Evolutionary conservation across 1,140 invertebrate genomes (phyloP), one percentile per base, ranked within the genome.

Genomic region (Drosophila sp.): DNA sequence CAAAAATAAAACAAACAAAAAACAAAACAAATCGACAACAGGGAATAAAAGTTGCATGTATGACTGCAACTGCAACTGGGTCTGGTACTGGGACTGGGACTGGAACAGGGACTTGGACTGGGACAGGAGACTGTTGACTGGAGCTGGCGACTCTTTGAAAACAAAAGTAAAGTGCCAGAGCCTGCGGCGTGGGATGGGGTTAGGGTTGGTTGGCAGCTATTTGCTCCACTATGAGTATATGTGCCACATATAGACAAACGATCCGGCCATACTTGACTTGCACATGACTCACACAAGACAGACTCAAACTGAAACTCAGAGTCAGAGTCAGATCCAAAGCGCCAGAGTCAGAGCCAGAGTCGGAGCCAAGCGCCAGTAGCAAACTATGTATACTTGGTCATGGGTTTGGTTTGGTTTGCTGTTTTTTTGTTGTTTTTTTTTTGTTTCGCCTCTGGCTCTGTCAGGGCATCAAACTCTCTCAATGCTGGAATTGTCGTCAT

Each of bases 91-190:
- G 60, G 33, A 38, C 60, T 55, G 41, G 32, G 23, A 35, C n/a
- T 30, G 30, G 30, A 4, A 4, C 5, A 27, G 25, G 23, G 3
- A 40, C 25, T 35, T 35, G 29, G 33, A 66, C 66, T 67, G 79
- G 40, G 40, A 62, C 67, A 66, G 65, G 7, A n/a, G 44, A 50
- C 44, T 50, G 23, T 50, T 50, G 23, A 63, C 63, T 77, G 64
- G 47, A 66, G 62, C 58, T 64, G 56, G 41, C 41, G 29, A 54
- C 70, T 56, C 55, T 67, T 76, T 75, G 82, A 86, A 86, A 86
- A 82, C 82, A 86, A 87, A 87, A 86, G 83, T 89, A 86, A 86
- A 86, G 83, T 86, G 83, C 81, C 76, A 78, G 82, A 64, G 72
- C 72, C 66, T 60, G 72, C 44, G 75, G 75, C 75, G 75, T 77